Evolutionary conservation across 2,113 vertebrate species (phyloP), one percentile per base, ranked within the genome.

Genomic region (Ammodytes dubius): DNA sequence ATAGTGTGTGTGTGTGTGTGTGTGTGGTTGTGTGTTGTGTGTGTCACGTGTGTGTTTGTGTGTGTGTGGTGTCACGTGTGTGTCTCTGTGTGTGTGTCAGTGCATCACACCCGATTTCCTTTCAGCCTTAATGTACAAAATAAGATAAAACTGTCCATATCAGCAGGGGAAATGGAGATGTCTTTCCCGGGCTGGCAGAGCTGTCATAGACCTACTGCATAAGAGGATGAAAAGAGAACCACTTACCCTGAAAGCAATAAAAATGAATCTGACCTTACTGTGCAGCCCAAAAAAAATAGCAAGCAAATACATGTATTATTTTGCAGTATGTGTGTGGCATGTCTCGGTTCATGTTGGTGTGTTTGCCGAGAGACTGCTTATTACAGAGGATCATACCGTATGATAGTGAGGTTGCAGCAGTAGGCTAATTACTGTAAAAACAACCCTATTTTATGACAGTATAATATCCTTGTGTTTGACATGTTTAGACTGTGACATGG

Each of bases 211-310:
- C 53, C 54, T 66, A 53, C 70, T 42, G 57, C 65, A 84, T 68
- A 69, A 54, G 81, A 84, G 68, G 40, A 83, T 76, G 63, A 87
- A 82, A 80, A 70, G 67, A 79, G 59, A 79, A 77, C 70, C 76
- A 88, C 59, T 86, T 91, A 87, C 72, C 73, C 83, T 67, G 79
- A 89, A 84, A 79, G 65, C 42, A 66, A 58, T 76, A 60, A 43
- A 88, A 78, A 89, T 85, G 9, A 91, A 79, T 81, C 72, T 82
- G 87, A 88, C 86, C 77, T 81, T 61, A 77, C 60, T 60, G 14
- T 60, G 27, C 56, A 70, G 58, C 40, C 39, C 49, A 59, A 69
- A 79, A 63, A 27, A 74, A n/a, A 14, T 47, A 60, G 8, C 60
- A 47, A 15, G n/a, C 12, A 56, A 12, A 54, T 14, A 42, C 17